These are phyloP conservation scores for Brachyhypopomus occidentalis DNA, from an alignment of 2,113 vertebrate genomes.

Conservation along the genomic window DNA sequence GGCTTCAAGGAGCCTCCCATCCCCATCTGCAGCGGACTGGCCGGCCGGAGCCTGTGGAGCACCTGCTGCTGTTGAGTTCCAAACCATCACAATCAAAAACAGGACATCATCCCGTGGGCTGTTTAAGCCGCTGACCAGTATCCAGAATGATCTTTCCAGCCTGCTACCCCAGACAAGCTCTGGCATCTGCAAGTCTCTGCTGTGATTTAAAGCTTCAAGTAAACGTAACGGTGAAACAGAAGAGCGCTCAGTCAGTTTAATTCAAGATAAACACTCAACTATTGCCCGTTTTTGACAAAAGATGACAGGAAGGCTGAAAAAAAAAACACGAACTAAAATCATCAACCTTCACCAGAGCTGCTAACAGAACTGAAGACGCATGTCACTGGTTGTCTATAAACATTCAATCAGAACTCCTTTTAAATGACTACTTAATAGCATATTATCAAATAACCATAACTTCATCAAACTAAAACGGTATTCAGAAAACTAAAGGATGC, in stretches of 20 bases:
- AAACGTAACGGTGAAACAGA: no score
- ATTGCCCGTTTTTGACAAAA: conserved; percentile 8
- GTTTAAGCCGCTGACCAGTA: background rate
- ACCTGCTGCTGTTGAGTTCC: background rate
- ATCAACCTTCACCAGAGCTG: conserved; percentile 13
- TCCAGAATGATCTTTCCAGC: background rate
- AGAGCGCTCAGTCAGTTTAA: background rate
- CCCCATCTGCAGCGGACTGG: conserved; percentile 5
- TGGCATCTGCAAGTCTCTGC: no score
- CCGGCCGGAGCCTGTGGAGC: background rate
- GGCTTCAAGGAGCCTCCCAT: background rate
- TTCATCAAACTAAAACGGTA: no score
- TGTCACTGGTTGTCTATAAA: conserved; percentile 11
- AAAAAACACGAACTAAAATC: conserved; percentile 1
- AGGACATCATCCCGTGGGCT: background rate
- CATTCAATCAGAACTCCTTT: conserved; percentile 5
- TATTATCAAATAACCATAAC: conserved; percentile 5
- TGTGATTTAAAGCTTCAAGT: no score
- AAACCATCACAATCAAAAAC: background rate
- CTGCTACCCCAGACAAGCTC: background rate
- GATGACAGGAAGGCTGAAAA: background rate
- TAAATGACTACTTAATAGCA: background rate
- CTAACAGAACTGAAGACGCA: background rate
- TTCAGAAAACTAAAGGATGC: no score
- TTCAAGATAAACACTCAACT: conserved; percentile 10